These are phyloP conservation scores for Vireo griseus DNA, from an alignment of 2,797 vertebrate genomes.

Conservation along the genomic window DNA sequence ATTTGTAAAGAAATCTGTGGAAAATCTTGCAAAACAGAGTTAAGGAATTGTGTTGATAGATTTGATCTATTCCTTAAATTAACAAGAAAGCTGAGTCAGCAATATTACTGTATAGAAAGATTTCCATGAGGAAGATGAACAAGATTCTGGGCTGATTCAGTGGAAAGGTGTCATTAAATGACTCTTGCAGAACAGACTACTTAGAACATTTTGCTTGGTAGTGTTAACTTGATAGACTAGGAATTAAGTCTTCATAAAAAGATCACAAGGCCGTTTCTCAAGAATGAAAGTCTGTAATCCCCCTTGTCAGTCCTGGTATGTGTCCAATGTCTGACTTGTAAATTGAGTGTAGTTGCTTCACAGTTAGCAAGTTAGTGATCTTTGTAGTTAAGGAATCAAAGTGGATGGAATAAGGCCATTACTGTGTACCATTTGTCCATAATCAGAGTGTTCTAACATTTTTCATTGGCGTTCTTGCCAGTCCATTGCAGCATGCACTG, in stretches of 20 bases:
- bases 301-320: not conserved
- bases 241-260: not conserved
- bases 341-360: not conserved
- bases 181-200: not conserved
- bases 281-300: not conserved
- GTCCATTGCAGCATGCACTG: not conserved
- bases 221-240: constrained; percentile 36
- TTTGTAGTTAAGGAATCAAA: not conserved
- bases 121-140: not conserved
- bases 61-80: not conserved
- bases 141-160: not conserved
- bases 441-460: not conserved
- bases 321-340: not conserved
- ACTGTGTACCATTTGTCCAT: not conserved
- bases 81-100: not conserved
- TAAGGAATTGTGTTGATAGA: not conserved
- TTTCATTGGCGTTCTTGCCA: not conserved
- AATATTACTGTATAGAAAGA: not conserved
- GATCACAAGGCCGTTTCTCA: not conserved
- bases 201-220: constrained; percentile 2
- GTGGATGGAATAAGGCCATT: not conserved
- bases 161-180: not conserved
- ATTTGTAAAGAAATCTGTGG: not conserved
- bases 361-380: not conserved
- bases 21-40: not conserved